Percentiles rank a stretch among this genome's conserved stretches.
These are phyloP conservation scores for Boloria selene DNA, from an alignment of 2,888 invertebrate species.

Conservation along the genomic window DNA sequence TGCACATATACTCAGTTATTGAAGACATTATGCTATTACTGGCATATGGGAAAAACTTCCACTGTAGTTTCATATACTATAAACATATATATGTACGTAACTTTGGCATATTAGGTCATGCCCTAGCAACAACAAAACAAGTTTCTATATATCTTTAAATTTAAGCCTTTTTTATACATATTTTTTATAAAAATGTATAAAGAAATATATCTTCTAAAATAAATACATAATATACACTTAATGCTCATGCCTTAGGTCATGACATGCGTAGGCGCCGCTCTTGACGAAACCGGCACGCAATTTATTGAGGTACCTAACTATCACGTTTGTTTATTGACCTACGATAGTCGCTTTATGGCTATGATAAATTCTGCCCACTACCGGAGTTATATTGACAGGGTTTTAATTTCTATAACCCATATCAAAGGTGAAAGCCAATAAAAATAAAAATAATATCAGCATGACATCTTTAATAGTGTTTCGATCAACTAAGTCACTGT, in stretches of 20 bases:
- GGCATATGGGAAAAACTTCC: no score
- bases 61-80: no score
- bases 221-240: neutral
- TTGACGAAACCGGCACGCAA: constrained; percentile 51
- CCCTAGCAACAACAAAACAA: no score
- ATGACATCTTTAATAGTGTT: constrained; percentile 9
- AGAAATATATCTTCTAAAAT: no score
- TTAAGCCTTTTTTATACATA: no score
- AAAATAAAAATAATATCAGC: constrained; percentile 21
- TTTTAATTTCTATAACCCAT: constrained; percentile 25
- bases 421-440: constrained; percentile 39
- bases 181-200: no score
- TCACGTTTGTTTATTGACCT: constrained; percentile 61
- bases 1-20: no score
- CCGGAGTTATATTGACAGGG: constrained; percentile 46
- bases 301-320: constrained; percentile 60
- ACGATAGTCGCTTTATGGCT: constrained; percentile 54
- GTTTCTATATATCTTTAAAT: no score
- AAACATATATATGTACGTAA: no score
- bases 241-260: constrained; percentile 38
- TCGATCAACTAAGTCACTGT: neutral
- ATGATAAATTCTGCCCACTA: constrained; percentile 48
- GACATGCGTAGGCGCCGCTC: constrained; percentile 65
- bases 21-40: no score
- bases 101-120: no score